Conservation (phyloP, 92 coral and sea anemone genomes). For the Ricordea florida region DNA sequence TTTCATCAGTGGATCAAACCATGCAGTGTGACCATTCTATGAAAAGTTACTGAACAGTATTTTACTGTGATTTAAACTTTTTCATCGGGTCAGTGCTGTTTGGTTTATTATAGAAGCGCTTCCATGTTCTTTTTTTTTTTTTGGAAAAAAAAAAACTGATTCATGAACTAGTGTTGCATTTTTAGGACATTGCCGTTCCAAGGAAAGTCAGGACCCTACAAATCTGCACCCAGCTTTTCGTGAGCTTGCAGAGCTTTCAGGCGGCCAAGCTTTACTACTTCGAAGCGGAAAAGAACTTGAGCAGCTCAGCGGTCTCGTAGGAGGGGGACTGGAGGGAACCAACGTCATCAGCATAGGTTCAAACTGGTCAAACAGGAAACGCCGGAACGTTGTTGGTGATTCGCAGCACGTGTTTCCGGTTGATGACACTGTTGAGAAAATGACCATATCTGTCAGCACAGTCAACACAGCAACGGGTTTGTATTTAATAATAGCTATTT, state of each 20-base stretch:
- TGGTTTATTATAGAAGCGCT: no score
- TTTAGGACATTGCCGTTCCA: not conserved
- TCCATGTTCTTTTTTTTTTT: no score
- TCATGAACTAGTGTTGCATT: not conserved
- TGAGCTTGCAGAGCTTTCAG: conserved; percentile 68
- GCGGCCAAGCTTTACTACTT: conserved; percentile 70
- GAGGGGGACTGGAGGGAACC: conserved; percentile 75
- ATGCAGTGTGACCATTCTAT: no score
- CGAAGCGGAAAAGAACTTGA: conserved; percentile 54
- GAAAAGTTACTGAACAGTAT: no score
- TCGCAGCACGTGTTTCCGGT: conserved; percentile 46
- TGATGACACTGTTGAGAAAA: conserved; percentile 83
- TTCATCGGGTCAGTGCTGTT: no score
- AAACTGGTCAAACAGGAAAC: conserved; percentile 50
- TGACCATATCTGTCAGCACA: conserved; percentile 58
- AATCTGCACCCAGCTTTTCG: conserved; percentile 56
- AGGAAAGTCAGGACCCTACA: no score
- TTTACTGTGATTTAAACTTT: no score
- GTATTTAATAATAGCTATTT: no score
- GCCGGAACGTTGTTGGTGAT: conserved; percentile 39
- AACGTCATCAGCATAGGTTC: conserved; percentile 70
- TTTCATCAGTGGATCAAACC: no score
- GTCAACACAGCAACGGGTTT: no score
- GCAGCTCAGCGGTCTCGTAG: conserved; percentile 67
- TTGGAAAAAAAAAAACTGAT: not conserved